Conservation (phyloP, 2,797 vertebrate genomes). For the Melanotaenia nigrans region DNA sequence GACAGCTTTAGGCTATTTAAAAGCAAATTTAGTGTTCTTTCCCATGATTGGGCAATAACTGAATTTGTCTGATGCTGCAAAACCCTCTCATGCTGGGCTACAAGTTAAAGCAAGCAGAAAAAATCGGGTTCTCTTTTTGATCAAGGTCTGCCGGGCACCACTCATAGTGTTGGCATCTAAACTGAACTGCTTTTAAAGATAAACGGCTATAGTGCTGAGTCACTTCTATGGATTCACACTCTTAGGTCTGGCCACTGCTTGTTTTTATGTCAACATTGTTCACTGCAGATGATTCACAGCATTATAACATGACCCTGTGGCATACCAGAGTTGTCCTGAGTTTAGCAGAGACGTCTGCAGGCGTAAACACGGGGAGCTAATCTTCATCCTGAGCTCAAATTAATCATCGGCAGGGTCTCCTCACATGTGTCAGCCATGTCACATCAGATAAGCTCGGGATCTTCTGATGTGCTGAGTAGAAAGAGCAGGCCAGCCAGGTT, state of each 20-base stretch:
- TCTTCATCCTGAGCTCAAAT: slow-evolving; percentile 53
- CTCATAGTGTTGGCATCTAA: slow-evolving; percentile 19
- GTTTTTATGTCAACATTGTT: slow-evolving; percentile 51
- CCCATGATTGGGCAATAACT: neutral
- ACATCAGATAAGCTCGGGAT: slow-evolving; percentile 61
- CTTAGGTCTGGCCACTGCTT: slow-evolving; percentile 41
- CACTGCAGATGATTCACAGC: slow-evolving; percentile 59
- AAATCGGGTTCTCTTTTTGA: slow-evolving; percentile 9
- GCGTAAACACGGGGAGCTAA: slow-evolving; percentile 63
- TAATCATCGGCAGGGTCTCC: slow-evolving; percentile 65
- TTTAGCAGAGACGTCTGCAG: slow-evolving; percentile 57
- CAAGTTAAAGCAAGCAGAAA: slow-evolving; percentile 32
- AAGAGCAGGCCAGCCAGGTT: slow-evolving; percentile 62
- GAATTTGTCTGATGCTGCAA: neutral
- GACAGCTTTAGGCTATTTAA: neutral
- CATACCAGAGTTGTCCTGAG: slow-evolving; percentile 43
- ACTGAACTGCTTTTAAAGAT: slow-evolving; percentile 39
- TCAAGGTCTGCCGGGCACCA: slow-evolving; percentile 19
- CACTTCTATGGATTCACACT: slow-evolving; percentile 57
- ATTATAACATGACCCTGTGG: slow-evolving; percentile 34
- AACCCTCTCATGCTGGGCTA: neutral
- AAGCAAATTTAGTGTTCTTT: neutral
- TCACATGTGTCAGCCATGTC: slow-evolving; percentile 65
- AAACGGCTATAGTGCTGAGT: slow-evolving; percentile 55
- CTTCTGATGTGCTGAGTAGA: slow-evolving; percentile 63